A percentile compares a stretch with the other conserved stretches of the same genome.
These are phyloP conservation scores for Strigamia transsilvanica DNA, from an alignment of 2,888 invertebrate species.

Conservation along the genomic window DNA sequence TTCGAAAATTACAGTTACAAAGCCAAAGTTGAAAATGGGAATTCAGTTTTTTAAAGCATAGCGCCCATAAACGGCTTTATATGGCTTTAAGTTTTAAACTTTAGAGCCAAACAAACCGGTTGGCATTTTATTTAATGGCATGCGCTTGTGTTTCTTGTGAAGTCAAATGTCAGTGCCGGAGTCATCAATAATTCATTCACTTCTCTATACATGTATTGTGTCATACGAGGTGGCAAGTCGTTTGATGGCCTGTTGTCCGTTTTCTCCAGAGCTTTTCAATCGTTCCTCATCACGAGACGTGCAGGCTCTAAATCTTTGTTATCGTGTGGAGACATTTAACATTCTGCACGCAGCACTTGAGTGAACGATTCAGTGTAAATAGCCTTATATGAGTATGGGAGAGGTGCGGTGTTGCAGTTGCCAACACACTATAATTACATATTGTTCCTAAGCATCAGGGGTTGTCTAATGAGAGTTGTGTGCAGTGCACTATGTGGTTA, in stretches of 20 bases:
- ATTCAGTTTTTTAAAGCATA: not conserved
- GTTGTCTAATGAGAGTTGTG: constrained; percentile 21
- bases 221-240: constrained; percentile 5
- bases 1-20: not conserved
- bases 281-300: constrained; percentile 30
- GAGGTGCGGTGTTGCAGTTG: constrained; percentile 20
- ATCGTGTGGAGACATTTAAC: constrained; percentile 30
- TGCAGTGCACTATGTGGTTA: constrained; percentile 11
- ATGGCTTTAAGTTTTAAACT: constrained; percentile 3
- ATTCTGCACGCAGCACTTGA: constrained; percentile 26
- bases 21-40: constrained; percentile 17
- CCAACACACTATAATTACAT: constrained; percentile 23
- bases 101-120: not conserved
- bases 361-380: constrained; percentile 30
- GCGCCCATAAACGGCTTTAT: not conserved
- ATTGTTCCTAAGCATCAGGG: constrained; percentile 27
- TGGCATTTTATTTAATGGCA: not conserved
- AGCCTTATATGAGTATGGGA: constrained; percentile 21
- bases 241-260: constrained; percentile 30
- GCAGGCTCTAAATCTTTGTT: constrained; percentile 18
- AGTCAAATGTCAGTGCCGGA: constrained; percentile 3
- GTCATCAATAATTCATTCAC: constrained; percentile 30
- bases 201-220: constrained; percentile 26
- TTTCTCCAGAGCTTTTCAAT: constrained; percentile 30
- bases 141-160: not conserved